These are phyloP conservation scores for Dolichotis patagonum DNA, from an alignment of 2,113 vertebrate genomes.

Conservation along the genomic window DNA sequence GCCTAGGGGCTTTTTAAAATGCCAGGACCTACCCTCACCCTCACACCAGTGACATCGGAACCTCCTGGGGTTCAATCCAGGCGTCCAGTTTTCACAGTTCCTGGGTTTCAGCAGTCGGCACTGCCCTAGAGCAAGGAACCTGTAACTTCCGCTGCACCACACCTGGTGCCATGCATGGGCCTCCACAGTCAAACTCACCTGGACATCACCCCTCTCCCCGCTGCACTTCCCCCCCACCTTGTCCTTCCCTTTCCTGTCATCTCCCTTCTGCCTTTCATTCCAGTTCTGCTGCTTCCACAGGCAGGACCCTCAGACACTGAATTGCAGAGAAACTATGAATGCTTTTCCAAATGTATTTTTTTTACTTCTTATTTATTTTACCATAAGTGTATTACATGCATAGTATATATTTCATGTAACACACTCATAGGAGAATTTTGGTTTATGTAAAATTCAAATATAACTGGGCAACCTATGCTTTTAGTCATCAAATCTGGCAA, in stretches of 20 bases:
- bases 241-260: no score
- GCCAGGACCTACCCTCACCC: background rate
- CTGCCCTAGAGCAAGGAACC: background rate
- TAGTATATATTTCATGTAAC: background rate
- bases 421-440: background rate
- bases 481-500: background rate
- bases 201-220: background rate
- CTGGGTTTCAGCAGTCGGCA: accelerated
- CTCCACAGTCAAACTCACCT: no score
- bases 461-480: background rate
- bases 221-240: accelerated
- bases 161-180: accelerated
- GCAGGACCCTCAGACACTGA: background rate
- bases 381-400: background rate
- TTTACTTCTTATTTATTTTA: background rate
- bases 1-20: background rate
- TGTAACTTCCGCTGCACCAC: no score
- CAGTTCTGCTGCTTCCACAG: background rate
- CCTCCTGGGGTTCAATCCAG: background rate
- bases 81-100: background rate
- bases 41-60: background rate
- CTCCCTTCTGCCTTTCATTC: accelerated
- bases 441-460: background rate
- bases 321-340: background rate
- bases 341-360: background rate